Conservation (phyloP, 2,113 vertebrate genomes). For the Tiliqua scincoides region DNA sequence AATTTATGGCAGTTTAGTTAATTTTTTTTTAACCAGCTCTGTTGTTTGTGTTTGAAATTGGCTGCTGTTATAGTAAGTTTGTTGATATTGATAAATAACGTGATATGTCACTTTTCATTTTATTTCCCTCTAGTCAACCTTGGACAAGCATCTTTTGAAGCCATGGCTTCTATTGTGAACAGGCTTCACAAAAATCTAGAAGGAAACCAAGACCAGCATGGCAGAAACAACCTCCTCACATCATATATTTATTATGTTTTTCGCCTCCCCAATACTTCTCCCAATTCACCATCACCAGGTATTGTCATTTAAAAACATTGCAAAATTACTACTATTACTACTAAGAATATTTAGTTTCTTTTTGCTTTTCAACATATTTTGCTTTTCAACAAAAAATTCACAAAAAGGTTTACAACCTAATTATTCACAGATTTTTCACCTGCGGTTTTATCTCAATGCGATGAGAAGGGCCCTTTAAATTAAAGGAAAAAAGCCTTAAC, state of each 20-base stretch:
- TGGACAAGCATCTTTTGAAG: conserved; percentile 96
- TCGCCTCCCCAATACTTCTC: conserved; percentile 91
- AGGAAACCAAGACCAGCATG: conserved; percentile 95
- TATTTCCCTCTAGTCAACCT: conserved; percentile 86
- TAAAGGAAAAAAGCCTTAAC: too few species aligned
- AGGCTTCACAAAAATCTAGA: conserved; percentile 96
- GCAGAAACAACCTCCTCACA: conserved; percentile 94
- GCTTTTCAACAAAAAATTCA: too few species aligned
- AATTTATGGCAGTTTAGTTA: neutral
- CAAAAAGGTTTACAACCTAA: too few species aligned
- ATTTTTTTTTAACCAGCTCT: neutral
- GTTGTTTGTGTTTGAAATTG: neutral
- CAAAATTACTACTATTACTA: too few species aligned
- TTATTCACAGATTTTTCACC: too few species aligned
- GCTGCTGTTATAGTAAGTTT: neutral
- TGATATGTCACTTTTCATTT: conserved; percentile 27
- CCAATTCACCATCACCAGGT: conserved; percentile 96
- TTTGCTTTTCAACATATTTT: too few species aligned
- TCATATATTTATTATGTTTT: conserved; percentile 98
- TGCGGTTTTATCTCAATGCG: too few species aligned
- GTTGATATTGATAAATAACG: neutral
- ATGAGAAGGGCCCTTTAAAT: too few species aligned
- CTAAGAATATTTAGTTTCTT: too few species aligned
- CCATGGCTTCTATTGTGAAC: conserved; percentile 97
- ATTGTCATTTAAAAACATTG: conserved; percentile 29